These are phyloP conservation scores for Aleadryas rufinucha DNA, from an alignment of 2,113 vertebrate genomes.

Conservation along the genomic window DNA sequence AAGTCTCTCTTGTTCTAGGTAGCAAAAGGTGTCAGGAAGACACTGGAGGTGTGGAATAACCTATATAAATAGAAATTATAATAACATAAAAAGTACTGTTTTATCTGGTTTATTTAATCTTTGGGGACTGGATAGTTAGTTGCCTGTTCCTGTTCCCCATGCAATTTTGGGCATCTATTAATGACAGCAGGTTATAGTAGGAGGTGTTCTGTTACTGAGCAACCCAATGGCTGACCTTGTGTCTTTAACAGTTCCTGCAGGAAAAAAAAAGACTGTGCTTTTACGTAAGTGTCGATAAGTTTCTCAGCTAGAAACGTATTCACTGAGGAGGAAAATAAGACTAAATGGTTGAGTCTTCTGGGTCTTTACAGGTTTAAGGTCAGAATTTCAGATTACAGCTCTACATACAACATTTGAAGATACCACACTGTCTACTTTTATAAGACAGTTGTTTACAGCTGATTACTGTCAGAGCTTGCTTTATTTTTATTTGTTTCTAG, in stretches of 20 bases:
- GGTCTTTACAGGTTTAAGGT: not conserved
- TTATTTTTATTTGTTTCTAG: constrained; percentile 54
- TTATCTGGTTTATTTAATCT: not conserved
- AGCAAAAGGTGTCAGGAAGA: not conserved
- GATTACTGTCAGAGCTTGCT: not conserved
- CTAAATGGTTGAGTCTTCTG: not conserved
- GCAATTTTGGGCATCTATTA: not conserved
- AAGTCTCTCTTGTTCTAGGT: not conserved
- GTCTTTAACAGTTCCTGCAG: not conserved
- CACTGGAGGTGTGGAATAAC: not conserved
- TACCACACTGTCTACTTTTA: not conserved
- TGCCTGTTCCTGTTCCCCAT: not conserved
- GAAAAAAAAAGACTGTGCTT: not conserved
- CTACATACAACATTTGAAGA: not conserved
- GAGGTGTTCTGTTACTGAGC: not conserved
- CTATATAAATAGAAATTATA: not conserved
- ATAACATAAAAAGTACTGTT: not conserved
- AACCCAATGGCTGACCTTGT: not conserved
- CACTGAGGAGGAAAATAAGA: not conserved
- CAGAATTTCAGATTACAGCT: not conserved
- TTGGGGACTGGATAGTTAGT: not conserved
- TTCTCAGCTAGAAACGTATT: not conserved
- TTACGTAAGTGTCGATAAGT: not conserved
- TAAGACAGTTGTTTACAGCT: not conserved
- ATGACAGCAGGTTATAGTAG: not conserved